Evolutionary conservation across 2,797 vertebrate genomes (phyloP).

Genomic region (Neosilurus mollespiculum): DNA sequence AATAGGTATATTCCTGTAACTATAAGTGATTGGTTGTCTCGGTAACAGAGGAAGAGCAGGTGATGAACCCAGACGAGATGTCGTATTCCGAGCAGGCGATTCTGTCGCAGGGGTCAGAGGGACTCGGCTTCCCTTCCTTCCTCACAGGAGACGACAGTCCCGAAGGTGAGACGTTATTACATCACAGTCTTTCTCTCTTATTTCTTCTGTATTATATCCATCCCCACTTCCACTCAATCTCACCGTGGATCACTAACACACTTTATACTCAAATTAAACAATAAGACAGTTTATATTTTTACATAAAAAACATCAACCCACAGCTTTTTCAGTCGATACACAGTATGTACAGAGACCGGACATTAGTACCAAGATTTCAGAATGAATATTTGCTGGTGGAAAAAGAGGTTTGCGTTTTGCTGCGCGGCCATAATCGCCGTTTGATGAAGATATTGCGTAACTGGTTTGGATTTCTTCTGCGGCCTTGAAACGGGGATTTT

Average conservation of each 20-base stretch:
- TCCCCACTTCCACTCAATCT: background rate
- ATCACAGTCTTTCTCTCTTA: too few relatives aligned
- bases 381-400: too few relatives aligned
- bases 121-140: constrained; percentile 45
- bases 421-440: too few relatives aligned
- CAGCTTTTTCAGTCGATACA: too few relatives aligned
- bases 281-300: too few relatives aligned
- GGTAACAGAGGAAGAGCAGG: constrained; percentile 50
- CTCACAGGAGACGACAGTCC: constrained; percentile 43
- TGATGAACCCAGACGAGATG: constrained; percentile 42
- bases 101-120: constrained; percentile 40
- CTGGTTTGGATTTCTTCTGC: too few relatives aligned
- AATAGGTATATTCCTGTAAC: background rate
- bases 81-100: constrained; percentile 41
- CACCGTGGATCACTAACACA: background rate
- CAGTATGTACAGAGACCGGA: too few relatives aligned
- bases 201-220: background rate
- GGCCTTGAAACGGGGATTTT: too few relatives aligned
- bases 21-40: background rate
- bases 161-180: constrained; percentile 40
- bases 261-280: background rate
- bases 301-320: too few relatives aligned
- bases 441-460: too few relatives aligned
- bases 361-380: too few relatives aligned
- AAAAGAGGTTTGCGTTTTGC: too few relatives aligned